Evolutionary conservation across 2,113 vertebrate species (phyloP).

Genomic region (Austrofundulus limnaeus): DNA sequence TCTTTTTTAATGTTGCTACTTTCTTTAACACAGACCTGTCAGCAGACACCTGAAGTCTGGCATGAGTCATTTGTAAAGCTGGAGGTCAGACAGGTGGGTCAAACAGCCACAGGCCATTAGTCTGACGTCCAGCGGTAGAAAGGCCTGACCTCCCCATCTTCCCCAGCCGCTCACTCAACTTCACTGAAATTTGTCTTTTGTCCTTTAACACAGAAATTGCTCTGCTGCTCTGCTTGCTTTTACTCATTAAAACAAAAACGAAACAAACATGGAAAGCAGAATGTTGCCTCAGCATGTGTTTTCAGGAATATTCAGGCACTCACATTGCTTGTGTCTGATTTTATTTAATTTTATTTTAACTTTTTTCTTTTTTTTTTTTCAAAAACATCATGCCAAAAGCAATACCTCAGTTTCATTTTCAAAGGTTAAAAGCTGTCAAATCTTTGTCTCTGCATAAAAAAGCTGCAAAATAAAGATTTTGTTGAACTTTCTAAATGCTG

Average conservation of each 20-base stretch:
- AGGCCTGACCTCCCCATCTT: constrained; percentile 34
- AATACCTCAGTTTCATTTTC: neutral
- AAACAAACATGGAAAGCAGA: neutral
- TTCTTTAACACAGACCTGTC: constrained; percentile 17
- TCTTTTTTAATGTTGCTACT: too few species aligned
- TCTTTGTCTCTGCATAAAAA: neutral
- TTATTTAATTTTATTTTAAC: neutral
- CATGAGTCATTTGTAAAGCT: constrained; percentile 39
- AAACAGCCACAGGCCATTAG: constrained; percentile 51
- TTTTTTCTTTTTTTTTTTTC: neutral
- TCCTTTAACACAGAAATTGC: neutral
- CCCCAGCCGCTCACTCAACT: constrained; percentile 24
- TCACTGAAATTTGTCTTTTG: constrained; percentile 31
- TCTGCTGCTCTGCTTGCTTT: neutral
- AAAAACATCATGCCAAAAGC: neutral
- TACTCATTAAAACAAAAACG: neutral
- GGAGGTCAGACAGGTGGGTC: constrained; percentile 31
- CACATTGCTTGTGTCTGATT: neutral
- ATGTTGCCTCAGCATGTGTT: neutral
- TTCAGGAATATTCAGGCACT: neutral
- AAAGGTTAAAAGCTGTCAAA: neutral
- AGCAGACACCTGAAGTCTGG: constrained; percentile 26
- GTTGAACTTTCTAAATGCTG: neutral
- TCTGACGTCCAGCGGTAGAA: constrained; percentile 46
- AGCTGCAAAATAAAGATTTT: too few species aligned